Evolutionary conservation across 1,140 invertebrate species (phyloP).

Genomic region (Pogonomyrmex californicus): DNA sequence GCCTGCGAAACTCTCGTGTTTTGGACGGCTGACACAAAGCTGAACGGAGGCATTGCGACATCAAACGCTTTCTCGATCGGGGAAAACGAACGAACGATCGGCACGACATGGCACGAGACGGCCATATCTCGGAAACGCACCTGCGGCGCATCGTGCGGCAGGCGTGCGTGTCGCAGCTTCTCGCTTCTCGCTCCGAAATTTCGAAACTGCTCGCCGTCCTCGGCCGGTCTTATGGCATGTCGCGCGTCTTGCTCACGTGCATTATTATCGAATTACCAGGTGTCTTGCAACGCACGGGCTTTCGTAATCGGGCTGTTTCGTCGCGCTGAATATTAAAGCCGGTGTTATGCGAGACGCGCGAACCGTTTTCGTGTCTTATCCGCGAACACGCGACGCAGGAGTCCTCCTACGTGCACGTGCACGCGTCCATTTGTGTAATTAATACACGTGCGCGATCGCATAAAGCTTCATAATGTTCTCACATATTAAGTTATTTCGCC

Average conservation of each 20-base stretch:
- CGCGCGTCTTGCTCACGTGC: slow-evolving; percentile 64
- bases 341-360: slow-evolving; percentile 69
- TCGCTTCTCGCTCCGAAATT: slow-evolving; percentile 61
- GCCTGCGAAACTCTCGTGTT: not conserved
- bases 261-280: slow-evolving; percentile 79
- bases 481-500: slow-evolving; percentile 22
- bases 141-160: slow-evolving; percentile 25
- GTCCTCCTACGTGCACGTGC: slow-evolving; percentile 21
- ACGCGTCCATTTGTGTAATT: slow-evolving; percentile 22
- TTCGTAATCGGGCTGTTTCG: slow-evolving; percentile 73
- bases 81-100: slow-evolving; percentile 7
- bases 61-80: slow-evolving; percentile 33
- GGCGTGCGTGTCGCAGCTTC: slow-evolving; percentile 32
- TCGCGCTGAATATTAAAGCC: slow-evolving; percentile 77
- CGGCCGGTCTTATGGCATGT: slow-evolving; percentile 40
- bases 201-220: slow-evolving; percentile 63
- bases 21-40: slow-evolving; percentile 1
- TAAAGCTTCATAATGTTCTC: not conserved
- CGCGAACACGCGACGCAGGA: slow-evolving; percentile 22
- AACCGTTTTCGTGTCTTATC: slow-evolving; percentile 37
- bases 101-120: not conserved
- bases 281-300: slow-evolving; percentile 70
- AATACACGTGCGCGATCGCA: not conserved
- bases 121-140: slow-evolving; percentile 28
- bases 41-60: slow-evolving; percentile 22